A percentile compares a stretch with the other conserved stretches of the same genome.
Conservation (phyloP, 2,888 invertebrate genomes). For the Heliconius aoede region DNA sequence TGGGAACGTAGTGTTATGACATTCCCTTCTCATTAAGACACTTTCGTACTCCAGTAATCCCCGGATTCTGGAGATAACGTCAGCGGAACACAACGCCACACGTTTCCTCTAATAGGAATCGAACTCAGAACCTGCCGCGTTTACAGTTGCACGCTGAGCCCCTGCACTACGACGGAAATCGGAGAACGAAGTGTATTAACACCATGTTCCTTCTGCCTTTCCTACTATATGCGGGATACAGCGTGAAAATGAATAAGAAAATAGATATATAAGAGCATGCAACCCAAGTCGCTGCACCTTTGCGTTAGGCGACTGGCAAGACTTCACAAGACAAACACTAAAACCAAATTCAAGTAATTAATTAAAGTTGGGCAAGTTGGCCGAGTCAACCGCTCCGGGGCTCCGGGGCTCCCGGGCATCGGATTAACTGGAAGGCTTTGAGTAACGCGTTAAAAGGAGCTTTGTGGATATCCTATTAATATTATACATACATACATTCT, state of each 20-base stretch:
- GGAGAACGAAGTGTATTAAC: too few relatives aligned
- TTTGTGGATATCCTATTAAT: slow-evolving; percentile 19
- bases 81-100: too few relatives aligned
- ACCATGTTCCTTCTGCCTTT: too few relatives aligned
- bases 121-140: background rate
- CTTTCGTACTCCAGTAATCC: too few relatives aligned
- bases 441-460: slow-evolving; percentile 26
- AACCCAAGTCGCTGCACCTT: background rate
- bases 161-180: too few relatives aligned
- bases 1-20: too few relatives aligned
- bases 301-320: slow-evolving; percentile 21
- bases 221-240: too few relatives aligned
- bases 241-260: too few relatives aligned
- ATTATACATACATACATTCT: slow-evolving; percentile 1
- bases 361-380: slow-evolving; percentile 51
- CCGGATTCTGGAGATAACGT: too few relatives aligned
- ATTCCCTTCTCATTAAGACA: too few relatives aligned
- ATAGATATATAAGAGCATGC: background rate
- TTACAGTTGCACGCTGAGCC: too few relatives aligned
- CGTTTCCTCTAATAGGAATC: background rate
- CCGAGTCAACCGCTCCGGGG: slow-evolving; percentile 33
- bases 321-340: slow-evolving; percentile 44
- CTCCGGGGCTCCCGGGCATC: slow-evolving; percentile 7
- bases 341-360: slow-evolving; percentile 49
- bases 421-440: slow-evolving; percentile 35